Evolutionary conservation across 2,888 invertebrate genomes (phyloP).

Genomic region (Clitarchus hookeri): DNA sequence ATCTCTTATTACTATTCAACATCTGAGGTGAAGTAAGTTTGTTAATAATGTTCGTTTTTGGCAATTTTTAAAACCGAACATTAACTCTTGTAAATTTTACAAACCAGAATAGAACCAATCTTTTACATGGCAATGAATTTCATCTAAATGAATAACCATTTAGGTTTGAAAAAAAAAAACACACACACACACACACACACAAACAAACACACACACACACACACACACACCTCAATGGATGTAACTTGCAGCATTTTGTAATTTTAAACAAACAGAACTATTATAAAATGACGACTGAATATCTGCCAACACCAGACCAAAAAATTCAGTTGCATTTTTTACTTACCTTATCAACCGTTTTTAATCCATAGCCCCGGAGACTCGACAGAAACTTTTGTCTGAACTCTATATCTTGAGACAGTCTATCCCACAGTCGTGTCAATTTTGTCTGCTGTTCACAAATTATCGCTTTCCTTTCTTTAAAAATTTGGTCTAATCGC

Average conservation of each 20-base stretch:
- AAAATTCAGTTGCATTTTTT: neutral
- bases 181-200: no score
- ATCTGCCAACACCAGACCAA: neutral
- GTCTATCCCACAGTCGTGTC: conserved; percentile 71
- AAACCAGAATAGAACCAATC: no score
- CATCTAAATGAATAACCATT: no score
- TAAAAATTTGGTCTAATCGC: conserved; percentile 60
- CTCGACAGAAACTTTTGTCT: conserved; percentile 67
- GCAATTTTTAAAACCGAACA: no score
- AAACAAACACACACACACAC: no score
- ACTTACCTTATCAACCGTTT: conserved; percentile 59
- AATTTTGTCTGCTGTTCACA: conserved; percentile 66
- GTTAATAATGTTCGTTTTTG: no score
- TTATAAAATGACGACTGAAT: neutral
- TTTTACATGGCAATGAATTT: no score
- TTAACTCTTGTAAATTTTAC: no score
- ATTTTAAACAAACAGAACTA: neutral
- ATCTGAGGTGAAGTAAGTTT: no score
- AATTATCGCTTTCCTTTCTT: conserved; percentile 63
- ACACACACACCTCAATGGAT: no score
- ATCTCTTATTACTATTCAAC: no score
- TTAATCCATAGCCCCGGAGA: conserved; percentile 63
- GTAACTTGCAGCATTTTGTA: neutral
- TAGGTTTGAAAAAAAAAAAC: no score
- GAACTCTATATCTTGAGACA: conserved; percentile 68